Evolutionary conservation across 2,888 invertebrate species (phyloP), one percentile per base, ranked within the genome.

Genomic region (Iphiclides podalirius): DNA sequence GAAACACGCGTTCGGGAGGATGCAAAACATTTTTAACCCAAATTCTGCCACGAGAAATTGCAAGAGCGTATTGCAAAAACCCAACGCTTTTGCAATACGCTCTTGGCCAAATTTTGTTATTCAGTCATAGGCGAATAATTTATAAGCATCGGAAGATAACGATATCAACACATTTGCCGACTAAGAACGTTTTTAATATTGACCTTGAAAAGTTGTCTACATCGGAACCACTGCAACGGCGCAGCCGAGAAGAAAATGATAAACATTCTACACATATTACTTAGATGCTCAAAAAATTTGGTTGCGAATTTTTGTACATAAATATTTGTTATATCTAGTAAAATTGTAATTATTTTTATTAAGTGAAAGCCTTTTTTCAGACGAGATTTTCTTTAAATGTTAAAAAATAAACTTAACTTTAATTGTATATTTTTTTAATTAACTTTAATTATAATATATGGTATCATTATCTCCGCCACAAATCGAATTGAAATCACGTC

Each of bases 51-150:
- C 40, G 40, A 35, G 8, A 47, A 40, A 34, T 35, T 40, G 34
- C 47, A 40, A 47, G 15, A 47, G 15, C 34, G 23, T 20, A n/a
- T 47, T 47, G 40, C 40, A 35, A 47, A 40, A 44, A 26, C 4
- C 2, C 26, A 12, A 35, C 35, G n/a, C 13, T 40, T 11, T 47
- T 40, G 47, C 47, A 47, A 47, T 34, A 20, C 13, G 9, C 9
- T 31, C 31, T 40, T 40, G 23, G 23, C 47, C 35, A 47, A 47
- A 40, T 35, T 47, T 23, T 9, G 12, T 12, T 35, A 40, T 35
- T 40, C 26, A 47, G 35, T 39, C 39, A 47, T 47, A 47, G 40
- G 16, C 35, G 35, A 40, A 34, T 35, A 40, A 47, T 35, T 46
- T 40, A 47, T 47, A n/a, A 39, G 20, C 36, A 26, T 45, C 31